Evolutionary conservation across 2,797 vertebrate genomes (phyloP).

Genomic region (Sphenodon punctatus): DNA sequence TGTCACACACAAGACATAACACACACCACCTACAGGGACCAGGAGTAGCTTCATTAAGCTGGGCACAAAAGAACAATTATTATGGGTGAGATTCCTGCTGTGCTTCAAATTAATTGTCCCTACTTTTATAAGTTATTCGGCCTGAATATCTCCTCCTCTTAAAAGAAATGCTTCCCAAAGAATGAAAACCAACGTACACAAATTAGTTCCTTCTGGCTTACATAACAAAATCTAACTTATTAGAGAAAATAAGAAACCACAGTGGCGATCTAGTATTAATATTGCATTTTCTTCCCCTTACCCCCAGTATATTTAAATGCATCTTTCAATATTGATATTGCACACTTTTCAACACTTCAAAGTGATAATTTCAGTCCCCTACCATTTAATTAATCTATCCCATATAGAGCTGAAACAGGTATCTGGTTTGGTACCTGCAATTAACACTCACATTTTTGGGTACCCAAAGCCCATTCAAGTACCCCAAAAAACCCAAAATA

Average conservation of each 20-base stretch:
- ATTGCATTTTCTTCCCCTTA: too few relatives aligned
- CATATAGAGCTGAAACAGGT: too few relatives aligned
- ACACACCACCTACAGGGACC: accelerated
- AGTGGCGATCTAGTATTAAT: neutral
- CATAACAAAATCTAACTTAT: neutral
- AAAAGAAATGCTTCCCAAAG: neutral
- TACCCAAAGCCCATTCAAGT: too few relatives aligned
- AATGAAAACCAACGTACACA: neutral
- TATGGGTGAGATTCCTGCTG: neutral
- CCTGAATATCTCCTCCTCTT: neutral
- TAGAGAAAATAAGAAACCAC: neutral
- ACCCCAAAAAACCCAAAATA: too few relatives aligned
- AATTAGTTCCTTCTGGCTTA: neutral
- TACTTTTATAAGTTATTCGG: neutral
- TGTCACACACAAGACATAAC: neutral
- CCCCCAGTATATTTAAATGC: neutral
- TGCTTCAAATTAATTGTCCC: neutral
- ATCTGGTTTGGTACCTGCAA: too few relatives aligned
- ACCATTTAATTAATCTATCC: neutral
- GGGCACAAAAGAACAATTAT: neutral
- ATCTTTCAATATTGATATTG: too few relatives aligned
- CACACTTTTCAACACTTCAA: too few relatives aligned
- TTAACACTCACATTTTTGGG: neutral
- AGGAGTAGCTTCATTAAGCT: neutral
- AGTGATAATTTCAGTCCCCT: too few relatives aligned